phyloP scores from a whole-genome alignment of 2,797 vertebrate species.

The Gadopsis bispinosus region DNA sequence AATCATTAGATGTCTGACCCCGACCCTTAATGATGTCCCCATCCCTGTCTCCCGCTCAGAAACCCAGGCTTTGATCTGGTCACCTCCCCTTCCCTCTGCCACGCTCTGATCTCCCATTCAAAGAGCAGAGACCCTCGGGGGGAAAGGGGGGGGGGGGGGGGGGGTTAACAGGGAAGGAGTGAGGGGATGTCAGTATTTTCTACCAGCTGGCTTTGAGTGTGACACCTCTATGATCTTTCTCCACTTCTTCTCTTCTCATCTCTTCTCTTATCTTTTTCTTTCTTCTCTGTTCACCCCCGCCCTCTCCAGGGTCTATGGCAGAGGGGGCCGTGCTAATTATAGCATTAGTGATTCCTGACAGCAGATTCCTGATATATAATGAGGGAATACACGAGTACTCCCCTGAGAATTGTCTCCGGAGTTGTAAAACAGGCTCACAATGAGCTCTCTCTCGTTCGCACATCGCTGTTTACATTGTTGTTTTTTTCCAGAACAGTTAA shows the following conservation, averaged over 20 bases:
- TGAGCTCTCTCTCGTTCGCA: slow-evolving; percentile 13
- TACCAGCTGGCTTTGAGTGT: slow-evolving; percentile 71
- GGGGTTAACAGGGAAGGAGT: slow-evolving; percentile 38
- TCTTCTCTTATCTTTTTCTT: slow-evolving; percentile 4
- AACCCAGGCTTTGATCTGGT: slow-evolving; percentile 71
- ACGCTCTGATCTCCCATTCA: slow-evolving; percentile 81
- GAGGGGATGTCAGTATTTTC: slow-evolving; percentile 52
- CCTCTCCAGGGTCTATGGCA: slow-evolving; percentile 9
- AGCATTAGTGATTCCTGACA: slow-evolving; percentile 67
- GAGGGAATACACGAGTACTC: slow-evolving; percentile 47
- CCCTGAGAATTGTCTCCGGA: slow-evolving; percentile 39
- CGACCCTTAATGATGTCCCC: slow-evolving; percentile 77
- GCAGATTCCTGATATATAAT: slow-evolving; percentile 46
- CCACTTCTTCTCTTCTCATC: slow-evolving; percentile 9
- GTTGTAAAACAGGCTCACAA: slow-evolving; percentile 39
- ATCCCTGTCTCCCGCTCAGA: slow-evolving; percentile 57
- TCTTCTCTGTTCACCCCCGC: not conserved
- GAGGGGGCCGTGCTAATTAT: slow-evolving; percentile 71
- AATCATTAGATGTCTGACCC: slow-evolving; percentile 76
- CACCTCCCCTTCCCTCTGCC: slow-evolving; percentile 64
- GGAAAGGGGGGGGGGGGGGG: slow-evolving; percentile 19
- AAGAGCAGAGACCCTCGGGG: slow-evolving; percentile 76
- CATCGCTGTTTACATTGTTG: not conserved
- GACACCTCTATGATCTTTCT: slow-evolving; percentile 50
- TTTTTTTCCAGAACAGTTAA: not conserved